Evolutionary conservation across 2,888 invertebrate genomes (phyloP), one percentile per base, ranked within the genome.

Genomic region (Macroteleia sp.): DNA sequence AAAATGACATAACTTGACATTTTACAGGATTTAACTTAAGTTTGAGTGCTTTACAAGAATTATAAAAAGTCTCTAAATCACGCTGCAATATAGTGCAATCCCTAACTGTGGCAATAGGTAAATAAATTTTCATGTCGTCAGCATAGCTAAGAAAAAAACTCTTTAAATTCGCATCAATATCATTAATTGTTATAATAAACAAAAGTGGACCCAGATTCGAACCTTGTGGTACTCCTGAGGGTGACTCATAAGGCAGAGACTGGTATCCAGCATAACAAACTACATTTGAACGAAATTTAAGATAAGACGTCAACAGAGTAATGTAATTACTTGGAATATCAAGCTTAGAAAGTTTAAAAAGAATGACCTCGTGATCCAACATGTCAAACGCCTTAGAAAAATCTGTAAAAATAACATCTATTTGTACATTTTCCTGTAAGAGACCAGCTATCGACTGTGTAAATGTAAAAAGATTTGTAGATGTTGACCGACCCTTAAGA

Each of bases 111-210:
- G 0, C 16, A n/a, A 50, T 32, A 12, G 32, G 50, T 5, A 50
- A 16, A 12, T n/a, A 32, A 2, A 50, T 1, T 50, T 50, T 50
- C 10, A 50, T 17, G 19, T 50, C 46, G 30, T 48, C 46, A 8
- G 46, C 46, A 30, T 48, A 48, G 1, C 5, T 16, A 0, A 48
- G 22, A n/a, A 28, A 12, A 28, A 16, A 28, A 12, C 46, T 28
- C 2, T 14, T 5, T 6, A 50, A 9, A 10, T 19, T n/a, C 0
- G 1, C 5, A 16, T 32, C 19, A 19, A 32, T n/a, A 10, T 50
- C 32, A 10, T 48, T 48, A n/a, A 50, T n/a, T n/a, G n/a, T n/a
- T n/a, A 50, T 50, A 8, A 19, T 28, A 32, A 50, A 50, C 1
- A 50, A 16, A 3, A 50, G 12, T 4, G 50, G 50, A 5, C 50